phyloP scores from a whole-genome alignment of 2,888 invertebrate species.

The Acrocera orbiculus region DNA sequence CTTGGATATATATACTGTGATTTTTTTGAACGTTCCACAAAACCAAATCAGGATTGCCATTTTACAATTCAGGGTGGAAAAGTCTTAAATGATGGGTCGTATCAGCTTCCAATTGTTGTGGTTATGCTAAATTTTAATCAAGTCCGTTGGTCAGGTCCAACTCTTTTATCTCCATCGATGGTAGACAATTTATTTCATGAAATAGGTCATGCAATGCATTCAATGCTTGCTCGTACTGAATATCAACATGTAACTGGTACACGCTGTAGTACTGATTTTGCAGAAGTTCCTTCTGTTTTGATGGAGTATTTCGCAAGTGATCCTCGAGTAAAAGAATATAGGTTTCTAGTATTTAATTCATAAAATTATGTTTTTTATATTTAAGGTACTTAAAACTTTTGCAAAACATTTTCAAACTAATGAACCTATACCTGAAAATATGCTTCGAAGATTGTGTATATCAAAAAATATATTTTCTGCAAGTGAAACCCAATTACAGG shows the following conservation, averaged over 20 bases:
- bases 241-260: constrained; percentile 98
- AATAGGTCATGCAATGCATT: constrained; percentile 98
- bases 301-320: constrained; percentile 96
- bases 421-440: constrained; percentile 60
- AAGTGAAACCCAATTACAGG: constrained; percentile 74
- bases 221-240: constrained; percentile 86
- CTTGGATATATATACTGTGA: constrained; percentile 96
- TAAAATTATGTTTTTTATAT: constrained; percentile 4
- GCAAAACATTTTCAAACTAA: constrained; percentile 84
- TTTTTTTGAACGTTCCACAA: constrained; percentile 78
- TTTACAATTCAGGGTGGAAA: constrained; percentile 95
- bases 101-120: constrained; percentile 85
- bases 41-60: constrained; percentile 95
- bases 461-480: constrained; percentile 78
- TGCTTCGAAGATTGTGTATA: constrained; percentile 62
- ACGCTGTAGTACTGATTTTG: constrained; percentile 91
- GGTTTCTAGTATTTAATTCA: neutral
- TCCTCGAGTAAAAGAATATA: constrained; percentile 41
- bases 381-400: constrained; percentile 61
- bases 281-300: constrained; percentile 95
- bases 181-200: constrained; percentile 97
- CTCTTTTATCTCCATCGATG: constrained; percentile 62
- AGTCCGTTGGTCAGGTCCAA: constrained; percentile 56
- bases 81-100: constrained; percentile 53
- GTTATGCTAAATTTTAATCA: constrained; percentile 75